A percentile compares a stretch with the other conserved stretches of the same genome.
Evolutionary conservation across 2,888 invertebrate genomes (phyloP).

Genomic region (Harpalus rufipes): DNA sequence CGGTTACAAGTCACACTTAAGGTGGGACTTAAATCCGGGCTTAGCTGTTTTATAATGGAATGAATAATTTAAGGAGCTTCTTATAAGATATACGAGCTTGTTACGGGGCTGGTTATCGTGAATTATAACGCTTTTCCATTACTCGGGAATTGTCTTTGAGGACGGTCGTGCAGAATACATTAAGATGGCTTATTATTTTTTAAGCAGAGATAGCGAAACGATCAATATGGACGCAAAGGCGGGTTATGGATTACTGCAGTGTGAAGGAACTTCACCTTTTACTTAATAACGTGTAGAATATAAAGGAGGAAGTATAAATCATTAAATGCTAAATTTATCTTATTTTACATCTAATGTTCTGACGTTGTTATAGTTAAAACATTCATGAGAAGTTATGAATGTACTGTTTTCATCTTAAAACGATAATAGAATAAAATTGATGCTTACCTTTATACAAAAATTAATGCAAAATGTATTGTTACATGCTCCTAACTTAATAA

Average conservation of each 20-base stretch:
- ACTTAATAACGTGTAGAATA: not conserved
- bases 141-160: constrained; percentile 59
- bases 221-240: constrained; percentile 4
- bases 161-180: constrained; percentile 53
- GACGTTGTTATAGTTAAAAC: too few species aligned
- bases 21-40: constrained; percentile 73
- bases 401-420: too few species aligned
- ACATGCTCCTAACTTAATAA: too few species aligned
- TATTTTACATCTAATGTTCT: too few species aligned
- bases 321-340: not conserved
- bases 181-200: constrained; percentile 54
- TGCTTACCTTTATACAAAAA: too few species aligned
- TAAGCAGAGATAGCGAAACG: constrained; percentile 20
- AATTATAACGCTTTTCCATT: constrained; percentile 65
- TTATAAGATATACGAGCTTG: constrained; percentile 72
- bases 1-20: constrained; percentile 72
- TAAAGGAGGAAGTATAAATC: not conserved
- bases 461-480: too few species aligned
- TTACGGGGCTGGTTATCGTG: constrained; percentile 62
- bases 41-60: constrained; percentile 76
- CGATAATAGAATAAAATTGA: too few species aligned
- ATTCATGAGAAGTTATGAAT: too few species aligned
- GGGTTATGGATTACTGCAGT: constrained; percentile 2
- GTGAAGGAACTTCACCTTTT: constrained; percentile 7
- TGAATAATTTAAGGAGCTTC: constrained; percentile 75